These are phyloP conservation scores for Rhea pennata DNA, from an alignment of 2,113 vertebrate genomes.

Conservation along the genomic window DNA sequence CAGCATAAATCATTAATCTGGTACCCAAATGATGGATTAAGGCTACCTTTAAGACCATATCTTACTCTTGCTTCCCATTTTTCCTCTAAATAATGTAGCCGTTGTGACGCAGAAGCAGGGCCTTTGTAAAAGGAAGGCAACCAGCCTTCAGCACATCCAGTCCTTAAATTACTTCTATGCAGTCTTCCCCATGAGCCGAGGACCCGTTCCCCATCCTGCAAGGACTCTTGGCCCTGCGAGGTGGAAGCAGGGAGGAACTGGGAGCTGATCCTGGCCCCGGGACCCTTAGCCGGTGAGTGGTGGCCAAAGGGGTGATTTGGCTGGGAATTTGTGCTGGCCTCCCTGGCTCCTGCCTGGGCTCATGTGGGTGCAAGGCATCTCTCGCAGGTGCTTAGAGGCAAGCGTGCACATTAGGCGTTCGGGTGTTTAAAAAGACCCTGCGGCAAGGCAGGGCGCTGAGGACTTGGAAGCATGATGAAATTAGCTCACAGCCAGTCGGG, in stretches of 20 bases:
- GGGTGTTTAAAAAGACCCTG: not conserved
- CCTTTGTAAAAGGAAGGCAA: not conserved
- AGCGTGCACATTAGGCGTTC: not conserved
- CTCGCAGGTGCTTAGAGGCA: not conserved
- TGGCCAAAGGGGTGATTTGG: no score
- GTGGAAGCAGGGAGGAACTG: not conserved
- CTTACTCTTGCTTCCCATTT: not conserved
- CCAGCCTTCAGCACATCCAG: not conserved
- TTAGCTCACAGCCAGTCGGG: fast-evolving
- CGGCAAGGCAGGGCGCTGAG: fast-evolving
- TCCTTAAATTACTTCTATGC: not conserved
- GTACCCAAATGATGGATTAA: not conserved
- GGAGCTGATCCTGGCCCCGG: not conserved
- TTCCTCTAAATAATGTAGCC: not conserved
- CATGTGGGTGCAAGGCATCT: no score
- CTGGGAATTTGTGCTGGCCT: not conserved
- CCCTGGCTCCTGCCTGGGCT: no score
- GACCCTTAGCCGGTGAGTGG: no score
- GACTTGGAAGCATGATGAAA: not conserved
- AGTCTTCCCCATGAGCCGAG: fast-evolving
- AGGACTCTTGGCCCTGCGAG: not conserved
- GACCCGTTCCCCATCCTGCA: not conserved
- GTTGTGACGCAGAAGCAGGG: not conserved
- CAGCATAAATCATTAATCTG: not conserved
- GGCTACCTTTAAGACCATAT: not conserved